Evolutionary conservation across 2,113 vertebrate genomes (phyloP), one percentile per base, ranked within the genome.

Genomic region (Gavia stellata): DNA sequence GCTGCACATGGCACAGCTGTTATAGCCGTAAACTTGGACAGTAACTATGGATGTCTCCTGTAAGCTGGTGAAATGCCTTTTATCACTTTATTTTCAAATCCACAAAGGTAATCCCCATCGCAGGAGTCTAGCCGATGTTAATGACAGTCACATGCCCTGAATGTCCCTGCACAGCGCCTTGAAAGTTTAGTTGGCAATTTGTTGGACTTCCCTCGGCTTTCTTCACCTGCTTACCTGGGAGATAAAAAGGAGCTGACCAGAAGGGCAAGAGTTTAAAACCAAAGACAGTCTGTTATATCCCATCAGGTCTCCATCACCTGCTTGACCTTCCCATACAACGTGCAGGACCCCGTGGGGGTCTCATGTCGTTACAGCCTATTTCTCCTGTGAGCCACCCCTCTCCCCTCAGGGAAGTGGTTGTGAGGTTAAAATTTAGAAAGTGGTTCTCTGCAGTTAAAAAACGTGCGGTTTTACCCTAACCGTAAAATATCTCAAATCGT

Each of bases 391-490:
- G 59, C 47, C 42, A 14, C 24, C 73, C 71, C 56, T 36, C 34
- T 87, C 63, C 90, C 94, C 83, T 90, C 8, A 2, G 95, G 95
- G 68, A 97, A 97, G 88, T 25, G 58, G 70, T 49, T 79, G 78
- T 52, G 73, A 95, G 95, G 96, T 87, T 97, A 96, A 97, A 91
- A 87, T 97, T 96, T 90, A 96, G 88, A 98, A 97, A 96, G 85
- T 40, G 78, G 75, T 72, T 97, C 97, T 98, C 89, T 97, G 86
- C 88, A 95, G 84, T 88, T 95, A 66, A 97, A 97, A 97, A 93
- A 84, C 33, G 92, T 98, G 97, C 34, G 97, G 98, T 98, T 98
- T 98, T 94, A 97, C 97, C 97, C 97, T 88, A 93, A 97, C 96
- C 82, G 31, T 98, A 95, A 98, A 97, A 98, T 96, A 97, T 92